Evolutionary conservation across 2,888 invertebrate species (phyloP), one percentile per base, ranked within the genome.

Genomic region (Autographa gamma): DNA sequence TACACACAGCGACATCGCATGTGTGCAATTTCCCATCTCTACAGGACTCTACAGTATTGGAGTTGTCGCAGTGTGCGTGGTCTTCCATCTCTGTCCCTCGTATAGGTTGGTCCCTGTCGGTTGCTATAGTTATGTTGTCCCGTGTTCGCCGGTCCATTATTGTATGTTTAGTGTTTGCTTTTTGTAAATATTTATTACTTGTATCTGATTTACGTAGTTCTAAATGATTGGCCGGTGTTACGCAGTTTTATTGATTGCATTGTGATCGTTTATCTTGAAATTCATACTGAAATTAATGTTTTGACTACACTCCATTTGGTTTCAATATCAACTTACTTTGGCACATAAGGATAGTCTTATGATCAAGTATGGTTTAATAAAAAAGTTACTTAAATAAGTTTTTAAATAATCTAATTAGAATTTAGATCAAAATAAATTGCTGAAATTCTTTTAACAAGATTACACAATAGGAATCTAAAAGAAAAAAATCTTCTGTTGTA

Each of bases 71-170:
- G 83, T 85, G 80, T 77, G 85, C 63, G 83, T 76, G 60, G 79
- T 76, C 31, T 66, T 68, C 80, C 76, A 69, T 87, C 90, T 73
- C 79, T 85, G 71, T 81, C 63, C 75, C 69, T 73, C 85, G 81
- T 82, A 83, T 87, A 81, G 82, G 65, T 66, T 76, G 63, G 71
- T 79, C 85, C 83, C 86, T 71, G 76, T 89, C 63, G 9, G 7
- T 32, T 31, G n/a, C 74, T 84, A 88, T 86, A 87, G 87, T 85
- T 89, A 86, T 86, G 85, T 86, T 66, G 85, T 81, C 73, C 82
- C 84, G 85, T 88, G 88, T 88, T 88, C 86, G 85, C 84, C 87
- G 89, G 90, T 91, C 91, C 89, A 93, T 93, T 93, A 93, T 90
- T 88, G 88, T 90, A 87, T 91, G 88, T 87, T 91, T 89, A 90